Evolutionary conservation across 2,888 invertebrate genomes (phyloP).

Genomic region (Panzeria rudis): DNA sequence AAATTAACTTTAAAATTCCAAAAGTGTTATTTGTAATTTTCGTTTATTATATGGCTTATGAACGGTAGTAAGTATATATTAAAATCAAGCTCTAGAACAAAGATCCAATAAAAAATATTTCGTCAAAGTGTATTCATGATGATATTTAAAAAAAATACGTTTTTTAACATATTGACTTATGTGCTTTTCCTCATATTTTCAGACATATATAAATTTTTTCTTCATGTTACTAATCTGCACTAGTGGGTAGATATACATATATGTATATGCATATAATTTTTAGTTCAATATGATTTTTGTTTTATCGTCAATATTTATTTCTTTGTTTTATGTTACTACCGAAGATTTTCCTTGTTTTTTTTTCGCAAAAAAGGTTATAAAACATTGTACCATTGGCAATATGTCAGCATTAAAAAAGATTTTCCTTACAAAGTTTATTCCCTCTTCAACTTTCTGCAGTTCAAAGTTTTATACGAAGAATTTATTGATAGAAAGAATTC

Average conservation of each 20-base stretch:
- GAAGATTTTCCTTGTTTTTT: slow-evolving; percentile 26
- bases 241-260: not conserved
- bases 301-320: slow-evolving; percentile 40
- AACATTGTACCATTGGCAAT: slow-evolving; percentile 55
- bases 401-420: slow-evolving; percentile 61
- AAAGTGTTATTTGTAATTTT: not conserved
- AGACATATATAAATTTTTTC: not conserved
- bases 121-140: no score
- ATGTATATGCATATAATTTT: no score
- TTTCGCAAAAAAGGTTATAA: slow-evolving; percentile 43
- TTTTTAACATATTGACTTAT: no score
- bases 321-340: slow-evolving; percentile 38
- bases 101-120: no score
- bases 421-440: slow-evolving; percentile 50
- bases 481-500: slow-evolving; percentile 46
- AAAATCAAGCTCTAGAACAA: no score
- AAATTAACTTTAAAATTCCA: not conserved
- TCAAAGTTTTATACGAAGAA: slow-evolving; percentile 30
- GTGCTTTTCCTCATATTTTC: no score
- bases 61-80: no score
- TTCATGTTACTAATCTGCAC: not conserved
- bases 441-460: slow-evolving; percentile 28
- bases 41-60: no score
- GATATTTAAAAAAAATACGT: no score
- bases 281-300: slow-evolving; percentile 37